Evolutionary conservation across 2,888 invertebrate species (phyloP).

Genomic region (Thumatha senex): DNA sequence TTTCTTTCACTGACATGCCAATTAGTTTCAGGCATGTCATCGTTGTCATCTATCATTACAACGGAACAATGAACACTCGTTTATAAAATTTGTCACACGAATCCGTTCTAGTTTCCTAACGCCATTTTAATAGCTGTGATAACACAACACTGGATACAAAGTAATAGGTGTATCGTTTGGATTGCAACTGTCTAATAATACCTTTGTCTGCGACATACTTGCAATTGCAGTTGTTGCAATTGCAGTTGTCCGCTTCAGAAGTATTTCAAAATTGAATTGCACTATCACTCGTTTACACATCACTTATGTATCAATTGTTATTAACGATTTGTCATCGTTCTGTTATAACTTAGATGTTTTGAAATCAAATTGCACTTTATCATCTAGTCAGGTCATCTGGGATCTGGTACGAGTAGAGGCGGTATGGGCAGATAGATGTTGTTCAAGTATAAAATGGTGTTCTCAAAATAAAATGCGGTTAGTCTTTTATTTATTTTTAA

Average conservation of each 20-base stretch:
- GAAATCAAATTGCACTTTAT: too few species aligned
- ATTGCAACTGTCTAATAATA: conserved; percentile 46
- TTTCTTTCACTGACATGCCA: too few species aligned
- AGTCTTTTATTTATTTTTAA: too few species aligned
- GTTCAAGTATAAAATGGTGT: too few species aligned
- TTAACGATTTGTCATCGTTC: background rate
- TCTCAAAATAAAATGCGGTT: too few species aligned
- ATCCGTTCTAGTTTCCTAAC: conserved; percentile 31
- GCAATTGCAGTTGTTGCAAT: background rate
- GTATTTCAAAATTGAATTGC: background rate
- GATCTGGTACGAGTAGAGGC: too few species aligned
- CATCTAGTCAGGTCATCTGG: too few species aligned
- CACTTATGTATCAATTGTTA: background rate
- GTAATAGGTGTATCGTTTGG: conserved; percentile 29
- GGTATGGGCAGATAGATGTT: too few species aligned
- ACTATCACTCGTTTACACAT: background rate
- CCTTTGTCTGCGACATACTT: conserved; percentile 33
- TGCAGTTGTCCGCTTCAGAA: background rate
- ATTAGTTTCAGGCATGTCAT: too few species aligned
- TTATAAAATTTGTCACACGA: conserved; percentile 25
- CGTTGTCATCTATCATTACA: conserved; percentile 4
- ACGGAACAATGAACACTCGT: conserved; percentile 9
- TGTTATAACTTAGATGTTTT: too few species aligned
- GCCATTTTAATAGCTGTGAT: conserved; percentile 39
- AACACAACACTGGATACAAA: conserved; percentile 17